These are phyloP conservation scores for Heliothis virescens DNA, from an alignment of 1,140 invertebrate species.

Conservation along the genomic window DNA sequence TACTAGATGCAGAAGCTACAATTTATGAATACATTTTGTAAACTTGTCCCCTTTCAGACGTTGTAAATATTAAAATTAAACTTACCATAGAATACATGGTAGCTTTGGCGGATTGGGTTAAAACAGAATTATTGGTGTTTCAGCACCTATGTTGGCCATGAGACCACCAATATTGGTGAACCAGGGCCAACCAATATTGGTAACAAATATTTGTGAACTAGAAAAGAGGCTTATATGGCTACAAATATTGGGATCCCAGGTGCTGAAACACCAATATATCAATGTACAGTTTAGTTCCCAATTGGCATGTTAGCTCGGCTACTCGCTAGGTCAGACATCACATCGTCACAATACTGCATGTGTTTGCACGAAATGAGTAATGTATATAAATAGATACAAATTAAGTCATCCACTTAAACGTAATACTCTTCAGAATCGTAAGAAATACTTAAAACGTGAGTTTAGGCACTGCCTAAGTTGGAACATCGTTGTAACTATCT, in stretches of 20 bases:
- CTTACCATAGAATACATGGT: constrained; percentile 11
- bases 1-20: not conserved
- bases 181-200: too few relatives aligned
- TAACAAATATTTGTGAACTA: too few relatives aligned
- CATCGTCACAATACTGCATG: constrained; percentile 36
- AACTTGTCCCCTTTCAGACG: constrained; percentile 28
- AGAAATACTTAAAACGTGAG: too few relatives aligned
- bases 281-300: constrained; percentile 18
- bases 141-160: too few relatives aligned
- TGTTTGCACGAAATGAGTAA: constrained; percentile 32
- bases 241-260: too few relatives aligned
- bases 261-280: too few relatives aligned
- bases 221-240: too few relatives aligned
- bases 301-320: constrained; percentile 31
- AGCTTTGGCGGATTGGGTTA: constrained; percentile 42
- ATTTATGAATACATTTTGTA: not conserved
- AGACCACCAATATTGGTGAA: too few relatives aligned
- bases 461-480: too few relatives aligned
- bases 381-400: not conserved
- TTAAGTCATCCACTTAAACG: too few relatives aligned
- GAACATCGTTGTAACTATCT: too few relatives aligned
- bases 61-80: not conserved
- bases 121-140: not conserved
- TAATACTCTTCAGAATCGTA: too few relatives aligned
- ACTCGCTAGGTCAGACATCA: constrained; percentile 20